Evolutionary conservation across 2,113 vertebrate species (phyloP).

Genomic region (Gulo gulo): DNA sequence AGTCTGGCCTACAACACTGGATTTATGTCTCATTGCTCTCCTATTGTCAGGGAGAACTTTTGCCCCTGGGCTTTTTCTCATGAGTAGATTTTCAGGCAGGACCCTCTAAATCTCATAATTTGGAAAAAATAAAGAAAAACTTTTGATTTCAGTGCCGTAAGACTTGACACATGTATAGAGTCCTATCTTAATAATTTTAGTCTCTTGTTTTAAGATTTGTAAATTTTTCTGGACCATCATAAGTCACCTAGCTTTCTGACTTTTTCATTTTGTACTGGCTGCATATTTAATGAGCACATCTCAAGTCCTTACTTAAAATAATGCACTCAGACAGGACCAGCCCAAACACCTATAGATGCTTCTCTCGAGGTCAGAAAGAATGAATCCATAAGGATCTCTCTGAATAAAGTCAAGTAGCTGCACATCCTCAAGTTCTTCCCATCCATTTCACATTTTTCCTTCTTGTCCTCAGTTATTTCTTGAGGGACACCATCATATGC

Average conservation of each 20-base stretch:
- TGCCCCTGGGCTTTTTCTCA: neutral
- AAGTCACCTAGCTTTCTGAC: neutral
- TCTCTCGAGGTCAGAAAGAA: neutral
- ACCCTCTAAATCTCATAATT: neutral
- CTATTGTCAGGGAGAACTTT: neutral
- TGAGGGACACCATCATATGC: neutral
- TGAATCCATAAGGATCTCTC: neutral
- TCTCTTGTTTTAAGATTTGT: neutral
- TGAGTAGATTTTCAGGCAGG: neutral
- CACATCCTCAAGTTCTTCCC: neutral
- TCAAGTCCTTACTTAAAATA: neutral
- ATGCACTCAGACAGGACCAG: neutral
- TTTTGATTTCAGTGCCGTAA: neutral
- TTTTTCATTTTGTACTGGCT: neutral
- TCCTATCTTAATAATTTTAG: neutral
- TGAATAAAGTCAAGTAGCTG: neutral
- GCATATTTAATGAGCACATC: neutral
- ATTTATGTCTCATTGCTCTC: accelerated
- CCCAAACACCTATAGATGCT: neutral
- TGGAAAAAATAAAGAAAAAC: neutral
- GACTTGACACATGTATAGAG: neutral
- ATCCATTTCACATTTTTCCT: neutral
- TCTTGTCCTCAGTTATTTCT: neutral
- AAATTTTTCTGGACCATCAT: neutral
- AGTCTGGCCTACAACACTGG: neutral